phyloP scores from a whole-genome alignment of 2,113 vertebrate species.

The Microcebus ravelobensis region DNA sequence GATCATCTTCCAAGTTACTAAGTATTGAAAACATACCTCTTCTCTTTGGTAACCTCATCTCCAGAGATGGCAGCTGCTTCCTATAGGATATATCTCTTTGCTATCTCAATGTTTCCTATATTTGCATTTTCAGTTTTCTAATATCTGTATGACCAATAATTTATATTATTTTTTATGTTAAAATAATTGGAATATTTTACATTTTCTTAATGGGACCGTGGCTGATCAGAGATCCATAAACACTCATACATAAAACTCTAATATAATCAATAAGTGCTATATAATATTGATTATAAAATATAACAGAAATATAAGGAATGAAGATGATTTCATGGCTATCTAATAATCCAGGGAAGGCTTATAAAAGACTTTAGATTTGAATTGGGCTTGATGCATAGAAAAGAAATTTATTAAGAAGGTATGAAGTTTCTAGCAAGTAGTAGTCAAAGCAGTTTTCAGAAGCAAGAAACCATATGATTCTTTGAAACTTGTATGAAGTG shows the following conservation, averaged over 20 bases:
- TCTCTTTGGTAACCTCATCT: neutral
- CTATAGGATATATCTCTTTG: neutral
- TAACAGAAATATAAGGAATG: neutral
- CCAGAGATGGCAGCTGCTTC: neutral
- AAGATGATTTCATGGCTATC: neutral
- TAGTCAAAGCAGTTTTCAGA: neutral
- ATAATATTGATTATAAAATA: neutral
- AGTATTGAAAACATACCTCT: neutral
- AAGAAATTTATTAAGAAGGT: neutral
- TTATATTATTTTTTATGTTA: neutral
- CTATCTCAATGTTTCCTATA: neutral
- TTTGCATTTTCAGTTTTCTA: neutral
- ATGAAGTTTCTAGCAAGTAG: neutral
- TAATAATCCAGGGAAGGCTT: neutral
- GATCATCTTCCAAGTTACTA: neutral
- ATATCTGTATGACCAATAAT: neutral
- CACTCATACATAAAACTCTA: neutral
- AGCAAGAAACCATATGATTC: neutral
- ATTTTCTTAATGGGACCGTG: neutral
- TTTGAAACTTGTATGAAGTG: neutral
- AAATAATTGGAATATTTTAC: neutral
- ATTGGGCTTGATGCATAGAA: neutral
- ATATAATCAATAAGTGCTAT: neutral
- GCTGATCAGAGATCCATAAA: neutral
- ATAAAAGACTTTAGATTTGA: neutral